Evolutionary conservation across 2,888 invertebrate species (phyloP).

Genomic region (Drymonia ruficornis): DNA sequence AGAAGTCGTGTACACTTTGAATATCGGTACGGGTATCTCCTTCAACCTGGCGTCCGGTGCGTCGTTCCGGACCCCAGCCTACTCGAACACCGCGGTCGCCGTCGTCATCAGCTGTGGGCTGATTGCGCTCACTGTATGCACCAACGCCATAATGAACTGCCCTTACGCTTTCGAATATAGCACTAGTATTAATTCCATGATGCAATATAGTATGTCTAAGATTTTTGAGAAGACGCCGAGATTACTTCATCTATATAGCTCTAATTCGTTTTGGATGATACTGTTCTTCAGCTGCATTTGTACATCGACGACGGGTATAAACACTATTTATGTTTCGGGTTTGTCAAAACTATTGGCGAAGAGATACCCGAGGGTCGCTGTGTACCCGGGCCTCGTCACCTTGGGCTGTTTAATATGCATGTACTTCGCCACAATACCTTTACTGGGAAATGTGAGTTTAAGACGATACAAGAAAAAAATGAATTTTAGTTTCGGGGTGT

Average conservation of each 20-base stretch:
- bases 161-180: conserved; percentile 59
- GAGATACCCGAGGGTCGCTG: conserved; percentile 42
- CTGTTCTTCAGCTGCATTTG: conserved; percentile 50
- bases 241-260: conserved; percentile 52
- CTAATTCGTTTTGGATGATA: conserved; percentile 52
- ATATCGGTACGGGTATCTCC: conserved; percentile 61
- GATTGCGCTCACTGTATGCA: conserved; percentile 46
- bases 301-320: conserved; percentile 43
- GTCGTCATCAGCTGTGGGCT: conserved; percentile 46
- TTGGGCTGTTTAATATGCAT: conserved; percentile 39
- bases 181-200: conserved; percentile 35
- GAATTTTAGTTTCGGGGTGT: no score
- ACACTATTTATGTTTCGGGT: conserved; percentile 45
- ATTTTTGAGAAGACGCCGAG: conserved; percentile 64
- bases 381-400: conserved; percentile 55
- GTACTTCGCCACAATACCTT: conserved; percentile 58
- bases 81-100: conserved; percentile 59
- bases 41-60: conserved; percentile 57
- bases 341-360: conserved; percentile 50
- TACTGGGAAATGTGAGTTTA: conserved; percentile 53
- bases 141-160: conserved; percentile 61
- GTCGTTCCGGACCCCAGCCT: conserved; percentile 66
- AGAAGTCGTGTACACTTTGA: conserved; percentile 51
- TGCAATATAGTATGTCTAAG: conserved; percentile 44
- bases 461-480: no score